Evolutionary conservation across 2,888 invertebrate genomes (phyloP).

Genomic region (Ariolimax columbianus): DNA sequence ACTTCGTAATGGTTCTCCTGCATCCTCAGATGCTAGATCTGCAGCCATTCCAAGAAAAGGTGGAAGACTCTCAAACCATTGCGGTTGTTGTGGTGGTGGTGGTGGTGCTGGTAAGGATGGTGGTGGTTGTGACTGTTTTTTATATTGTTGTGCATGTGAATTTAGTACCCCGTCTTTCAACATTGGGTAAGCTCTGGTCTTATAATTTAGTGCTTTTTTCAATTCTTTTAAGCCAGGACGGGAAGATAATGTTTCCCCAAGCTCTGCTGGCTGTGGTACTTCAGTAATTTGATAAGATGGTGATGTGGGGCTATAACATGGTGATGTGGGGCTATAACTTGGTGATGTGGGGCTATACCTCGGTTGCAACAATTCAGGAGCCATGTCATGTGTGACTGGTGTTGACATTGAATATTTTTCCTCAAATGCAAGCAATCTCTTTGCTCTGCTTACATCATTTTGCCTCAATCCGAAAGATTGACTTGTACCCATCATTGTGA

Average conservation of each 20-base stretch:
- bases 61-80: neutral
- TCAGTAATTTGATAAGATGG: neutral
- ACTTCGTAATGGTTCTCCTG: no score
- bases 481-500: no score
- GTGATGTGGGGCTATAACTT: neutral
- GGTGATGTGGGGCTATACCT: neutral
- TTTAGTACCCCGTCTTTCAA: no score
- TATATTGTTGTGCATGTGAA: neutral
- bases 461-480: no score
- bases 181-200: no score
- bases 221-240: no score
- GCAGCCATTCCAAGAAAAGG: neutral
- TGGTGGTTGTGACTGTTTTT: neutral
- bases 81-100: neutral
- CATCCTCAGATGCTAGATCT: neutral
- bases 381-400: neutral
- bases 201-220: no score
- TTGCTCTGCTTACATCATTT: no score
- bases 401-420: no score
- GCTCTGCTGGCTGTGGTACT: neutral
- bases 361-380: neutral
- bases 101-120: conserved; percentile 18
- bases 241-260: no score
- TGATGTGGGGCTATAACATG: neutral
- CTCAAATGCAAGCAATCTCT: no score